Conservation (phyloP, 2,797 vertebrate species). For the Momotus momota region DNA sequence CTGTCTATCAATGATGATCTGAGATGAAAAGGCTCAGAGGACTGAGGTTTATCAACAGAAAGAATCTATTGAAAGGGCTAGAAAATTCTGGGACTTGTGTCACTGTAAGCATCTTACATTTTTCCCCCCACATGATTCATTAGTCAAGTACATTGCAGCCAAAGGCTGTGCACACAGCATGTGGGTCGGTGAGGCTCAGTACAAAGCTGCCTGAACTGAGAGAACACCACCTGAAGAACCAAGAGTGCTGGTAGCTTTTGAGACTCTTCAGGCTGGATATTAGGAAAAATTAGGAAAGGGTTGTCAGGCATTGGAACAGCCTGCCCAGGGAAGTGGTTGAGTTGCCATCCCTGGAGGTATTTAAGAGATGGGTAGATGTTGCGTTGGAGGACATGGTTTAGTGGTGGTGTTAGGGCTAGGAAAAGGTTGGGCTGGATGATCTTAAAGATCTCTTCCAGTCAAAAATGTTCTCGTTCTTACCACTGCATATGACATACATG, state of each 20-base stretch:
- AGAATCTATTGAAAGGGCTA: not conserved
- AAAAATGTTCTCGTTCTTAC: too few relatives aligned
- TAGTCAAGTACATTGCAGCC: not conserved
- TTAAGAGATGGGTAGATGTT: too few relatives aligned
- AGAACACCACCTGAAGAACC: not conserved
- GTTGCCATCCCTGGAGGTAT: too few relatives aligned
- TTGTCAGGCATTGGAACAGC: too few relatives aligned
- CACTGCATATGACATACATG: not conserved
- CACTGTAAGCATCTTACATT: not conserved
- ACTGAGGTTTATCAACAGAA: not conserved
- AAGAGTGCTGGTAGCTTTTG: not conserved
- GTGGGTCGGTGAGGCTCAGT: not conserved
- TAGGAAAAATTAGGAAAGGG: too few relatives aligned
- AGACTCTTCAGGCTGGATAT: not conserved
- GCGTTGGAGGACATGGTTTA: too few relatives aligned
- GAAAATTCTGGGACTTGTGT: not conserved
- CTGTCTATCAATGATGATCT: not conserved
- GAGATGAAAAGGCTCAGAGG: not conserved
- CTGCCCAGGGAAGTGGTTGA: too few relatives aligned
- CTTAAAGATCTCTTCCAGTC: too few relatives aligned
- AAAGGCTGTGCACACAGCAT: not conserved
- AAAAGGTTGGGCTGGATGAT: too few relatives aligned
- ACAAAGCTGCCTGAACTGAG: not conserved
- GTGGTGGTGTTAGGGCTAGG: too few relatives aligned
- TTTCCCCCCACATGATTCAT: rapidly evolving